Evolutionary conservation across 2,113 vertebrate species (phyloP).

Genomic region (Micromys minutus): DNA sequence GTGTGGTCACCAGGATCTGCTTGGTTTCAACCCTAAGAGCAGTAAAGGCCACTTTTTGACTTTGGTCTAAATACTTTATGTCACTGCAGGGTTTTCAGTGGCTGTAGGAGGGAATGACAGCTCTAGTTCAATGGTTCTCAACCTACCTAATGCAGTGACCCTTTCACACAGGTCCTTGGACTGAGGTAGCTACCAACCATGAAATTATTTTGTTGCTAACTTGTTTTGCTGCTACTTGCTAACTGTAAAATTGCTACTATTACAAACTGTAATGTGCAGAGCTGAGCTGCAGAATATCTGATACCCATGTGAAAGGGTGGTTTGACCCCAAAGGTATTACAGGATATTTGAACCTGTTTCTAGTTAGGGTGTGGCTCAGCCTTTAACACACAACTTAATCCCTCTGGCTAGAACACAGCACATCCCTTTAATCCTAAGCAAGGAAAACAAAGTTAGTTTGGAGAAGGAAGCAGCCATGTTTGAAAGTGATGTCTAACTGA

Average conservation of each 20-base stretch:
- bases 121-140: not conserved
- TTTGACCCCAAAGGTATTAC: not conserved
- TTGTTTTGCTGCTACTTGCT: not conserved
- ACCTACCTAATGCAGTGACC: not conserved
- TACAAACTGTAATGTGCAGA: not conserved
- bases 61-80: not conserved
- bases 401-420: no score
- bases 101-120: not conserved
- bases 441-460: no score
- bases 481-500: no score
- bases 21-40: not conserved
- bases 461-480: no score
- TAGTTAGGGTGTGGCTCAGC: no score
- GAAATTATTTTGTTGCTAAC: not conserved
- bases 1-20: not conserved
- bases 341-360: no score
- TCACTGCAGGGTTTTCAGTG: fast-evolving
- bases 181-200: not conserved
- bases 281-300: not conserved
- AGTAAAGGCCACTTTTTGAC: not conserved
- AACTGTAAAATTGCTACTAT: not conserved
- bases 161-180: not conserved
- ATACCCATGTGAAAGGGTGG: not conserved
- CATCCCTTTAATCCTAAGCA: no score
- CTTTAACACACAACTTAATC: no score